Base-by-base conservation (phyloP, 2,888 invertebrate species). In the Eupsilia transversa region DNA sequence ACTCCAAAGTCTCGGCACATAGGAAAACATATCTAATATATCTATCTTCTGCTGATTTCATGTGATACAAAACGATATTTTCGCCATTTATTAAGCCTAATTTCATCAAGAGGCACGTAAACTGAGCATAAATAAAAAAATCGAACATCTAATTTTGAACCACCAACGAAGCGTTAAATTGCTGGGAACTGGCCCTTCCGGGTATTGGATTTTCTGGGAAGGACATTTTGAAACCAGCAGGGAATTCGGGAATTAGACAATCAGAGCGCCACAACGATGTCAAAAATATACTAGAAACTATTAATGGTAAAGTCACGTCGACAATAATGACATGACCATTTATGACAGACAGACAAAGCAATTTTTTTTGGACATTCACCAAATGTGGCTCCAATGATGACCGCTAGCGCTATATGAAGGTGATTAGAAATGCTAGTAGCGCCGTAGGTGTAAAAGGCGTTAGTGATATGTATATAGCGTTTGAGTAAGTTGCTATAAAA, bases 361-460 rank as follows among this genome's bases (percentile, higher is more conserved):
- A 61, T 68, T n/a, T n/a, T 52, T 52, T 68, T 38, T 33, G 27
- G 10, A 49, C 61, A 76, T 56, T 69, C 77, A 49, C 46, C 41
- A 57, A 69, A 63, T 49, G 23, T 63, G 14, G 54, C 38, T 27
- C 33, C 30, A 56, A 41, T 49, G 54, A 68, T 61, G 60, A 68
- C 60, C 23, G 46, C 60, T 56, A 27, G 46, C 30, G 60, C 35
- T 20, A 54, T 27, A 46, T 27, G 27, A 56, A 69, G 76, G 68
- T 61, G 46, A 77, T 69, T 69, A 77, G 23, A 77, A 76, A 69
- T 77, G 69, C 27, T 49, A 76, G 38, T 27, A 61, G 27, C 9
- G 30, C 38, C 33, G 46, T 68, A 61, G 27, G 46, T 77, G 77
- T 76, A 49, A 41, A 54, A 54, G n/a, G 68, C 27, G 68, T 61